Conservation (phyloP, 2,113 vertebrate species). For the Mormoops blainvillei region DNA sequence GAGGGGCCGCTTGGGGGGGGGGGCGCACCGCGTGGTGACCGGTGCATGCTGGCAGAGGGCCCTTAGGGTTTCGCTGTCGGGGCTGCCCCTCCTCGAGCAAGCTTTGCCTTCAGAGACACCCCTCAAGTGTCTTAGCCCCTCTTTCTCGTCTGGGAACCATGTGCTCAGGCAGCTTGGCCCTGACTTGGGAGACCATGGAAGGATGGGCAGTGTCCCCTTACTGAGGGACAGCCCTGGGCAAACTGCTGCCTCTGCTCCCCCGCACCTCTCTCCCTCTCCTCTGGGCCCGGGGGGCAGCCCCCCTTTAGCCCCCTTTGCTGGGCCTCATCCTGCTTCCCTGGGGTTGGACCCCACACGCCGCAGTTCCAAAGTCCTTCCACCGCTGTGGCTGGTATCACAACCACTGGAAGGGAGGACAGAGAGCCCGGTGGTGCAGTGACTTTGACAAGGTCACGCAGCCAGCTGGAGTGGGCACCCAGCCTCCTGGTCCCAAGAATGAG, state of each 20-base stretch:
- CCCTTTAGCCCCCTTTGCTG: background rate
- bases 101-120: background rate
- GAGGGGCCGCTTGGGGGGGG: background rate
- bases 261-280: background rate
- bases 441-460: conserved; percentile 57
- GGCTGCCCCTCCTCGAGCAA: background rate
- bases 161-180: background rate
- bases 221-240: background rate
- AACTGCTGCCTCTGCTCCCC: background rate
- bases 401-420: background rate
- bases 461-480: background rate
- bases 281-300: too few species aligned
- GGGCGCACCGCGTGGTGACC: background rate
- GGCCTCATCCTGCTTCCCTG: background rate
- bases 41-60: background rate
- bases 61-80: too few species aligned
- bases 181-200: background rate
- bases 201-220: background rate
- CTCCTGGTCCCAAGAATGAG: background rate
- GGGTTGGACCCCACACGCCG: background rate
- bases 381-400: background rate
- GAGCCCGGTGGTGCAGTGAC: background rate
- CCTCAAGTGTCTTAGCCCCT: background rate
- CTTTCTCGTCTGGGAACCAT: background rate
- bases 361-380: background rate